Conservation (phyloP, 2,797 vertebrate species). For the Florisuga fusca region DNA sequence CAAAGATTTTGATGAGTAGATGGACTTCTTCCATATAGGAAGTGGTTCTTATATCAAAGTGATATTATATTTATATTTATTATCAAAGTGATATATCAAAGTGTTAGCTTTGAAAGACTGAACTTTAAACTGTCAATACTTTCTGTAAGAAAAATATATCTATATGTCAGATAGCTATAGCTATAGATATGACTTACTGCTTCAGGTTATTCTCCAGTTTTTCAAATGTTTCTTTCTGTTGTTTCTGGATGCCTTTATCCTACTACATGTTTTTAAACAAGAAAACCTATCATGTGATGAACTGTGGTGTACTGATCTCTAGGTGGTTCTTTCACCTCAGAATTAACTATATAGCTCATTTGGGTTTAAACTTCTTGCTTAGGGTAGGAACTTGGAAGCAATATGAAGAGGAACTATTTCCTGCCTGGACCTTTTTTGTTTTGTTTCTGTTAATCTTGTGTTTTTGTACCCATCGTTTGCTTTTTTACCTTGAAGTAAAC, state of each 20-base stretch:
- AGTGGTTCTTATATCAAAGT: background rate
- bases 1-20: background rate
- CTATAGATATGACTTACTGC: fast-evolving
- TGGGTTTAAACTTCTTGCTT: background rate
- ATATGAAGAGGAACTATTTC: background rate
- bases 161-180: background rate
- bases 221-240: background rate
- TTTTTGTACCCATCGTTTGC: background rate
- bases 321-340: background rate
- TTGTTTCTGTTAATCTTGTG: background rate
- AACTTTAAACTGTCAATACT: background rate
- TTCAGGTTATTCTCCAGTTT: background rate
- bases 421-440: background rate
- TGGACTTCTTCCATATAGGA: background rate
- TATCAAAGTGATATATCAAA: background rate
- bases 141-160: background rate
- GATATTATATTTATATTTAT: background rate
- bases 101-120: background rate
- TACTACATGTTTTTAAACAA: background rate
- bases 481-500: conserved; percentile 13
- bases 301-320: background rate
- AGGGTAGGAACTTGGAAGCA: background rate
- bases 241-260: background rate
- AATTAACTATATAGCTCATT: background rate
- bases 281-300: background rate